These are phyloP conservation scores for Pipistrellus kuhlii DNA, from an alignment of 2,797 vertebrate species.

Conservation along the genomic window DNA sequence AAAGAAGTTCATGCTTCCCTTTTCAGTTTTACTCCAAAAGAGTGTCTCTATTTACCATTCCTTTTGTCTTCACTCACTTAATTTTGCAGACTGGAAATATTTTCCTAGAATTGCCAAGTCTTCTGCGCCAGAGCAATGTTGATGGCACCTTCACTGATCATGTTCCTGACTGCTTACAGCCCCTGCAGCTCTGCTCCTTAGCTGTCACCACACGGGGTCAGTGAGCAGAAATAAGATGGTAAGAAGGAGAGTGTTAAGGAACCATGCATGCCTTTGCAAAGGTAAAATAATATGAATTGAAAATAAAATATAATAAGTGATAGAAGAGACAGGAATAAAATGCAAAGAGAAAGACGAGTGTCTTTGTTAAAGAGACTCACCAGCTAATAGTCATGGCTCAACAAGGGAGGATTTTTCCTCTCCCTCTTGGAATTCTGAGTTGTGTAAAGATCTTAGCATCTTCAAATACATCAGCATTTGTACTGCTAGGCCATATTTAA, in stretches of 20 bases:
- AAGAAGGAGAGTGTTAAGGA: no score
- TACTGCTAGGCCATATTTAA: neutral
- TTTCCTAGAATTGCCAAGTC: neutral
- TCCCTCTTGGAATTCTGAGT: rapidly evolving
- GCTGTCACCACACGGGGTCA: neutral
- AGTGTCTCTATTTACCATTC: neutral
- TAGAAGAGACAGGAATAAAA: neutral
- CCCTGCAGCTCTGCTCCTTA: neutral
- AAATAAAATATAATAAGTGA: neutral
- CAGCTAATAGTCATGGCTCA: neutral
- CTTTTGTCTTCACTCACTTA: neutral
- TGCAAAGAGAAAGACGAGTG: neutral
- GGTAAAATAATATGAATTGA: neutral
- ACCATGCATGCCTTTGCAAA: no score
- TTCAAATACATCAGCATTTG: neutral
- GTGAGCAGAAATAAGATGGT: no score
- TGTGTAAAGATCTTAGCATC: neutral
- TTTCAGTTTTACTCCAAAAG: neutral
- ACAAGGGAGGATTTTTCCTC: neutral
- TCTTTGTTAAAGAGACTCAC: neutral
- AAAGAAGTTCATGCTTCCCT: neutral
- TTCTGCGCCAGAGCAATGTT: neutral
- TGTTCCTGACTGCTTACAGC: no score
- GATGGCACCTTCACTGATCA: neutral
- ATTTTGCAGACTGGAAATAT: neutral